Evolutionary conservation across 1,140 invertebrate species (phyloP).

Genomic region (Lepidotrigona ventralis): DNA sequence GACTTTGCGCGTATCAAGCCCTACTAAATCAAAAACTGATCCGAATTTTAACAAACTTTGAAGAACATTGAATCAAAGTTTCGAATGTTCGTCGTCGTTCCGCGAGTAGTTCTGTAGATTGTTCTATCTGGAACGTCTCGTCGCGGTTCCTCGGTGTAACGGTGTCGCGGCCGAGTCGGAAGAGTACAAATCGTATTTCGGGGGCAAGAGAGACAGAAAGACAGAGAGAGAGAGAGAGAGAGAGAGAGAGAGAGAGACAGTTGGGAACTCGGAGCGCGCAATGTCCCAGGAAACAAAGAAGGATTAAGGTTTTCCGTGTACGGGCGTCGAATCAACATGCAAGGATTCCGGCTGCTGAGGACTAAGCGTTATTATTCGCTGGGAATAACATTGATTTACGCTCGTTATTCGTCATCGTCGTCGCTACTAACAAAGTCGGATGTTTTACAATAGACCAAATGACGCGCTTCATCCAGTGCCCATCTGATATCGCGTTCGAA

Average conservation of each 20-base stretch:
- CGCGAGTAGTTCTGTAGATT: background rate
- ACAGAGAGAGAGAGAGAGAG: background rate
- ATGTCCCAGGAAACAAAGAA: conserved; percentile 36
- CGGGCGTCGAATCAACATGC: conserved; percentile 35
- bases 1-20: too few relatives aligned
- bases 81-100: background rate
- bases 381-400: conserved; percentile 45
- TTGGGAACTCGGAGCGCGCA: too few relatives aligned
- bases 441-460: conserved; percentile 46
- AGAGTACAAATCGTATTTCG: background rate
- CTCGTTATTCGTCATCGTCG: conserved; percentile 47
- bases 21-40: too few relatives aligned
- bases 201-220: too few relatives aligned
- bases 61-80: too few relatives aligned
- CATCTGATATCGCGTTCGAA: conserved; percentile 17
- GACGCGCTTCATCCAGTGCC: conserved; percentile 26
- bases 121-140: background rate
- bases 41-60: too few relatives aligned
- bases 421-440: conserved; percentile 38
- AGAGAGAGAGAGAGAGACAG: background rate
- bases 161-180: too few relatives aligned
- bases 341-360: background rate
- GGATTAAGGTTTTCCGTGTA: conserved; percentile 32
- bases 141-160: background rate
- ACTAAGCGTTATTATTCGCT: conserved; percentile 28